phyloP scores from a whole-genome alignment of 2,888 invertebrate species.

The Scelioninae gen. 2 region DNA sequence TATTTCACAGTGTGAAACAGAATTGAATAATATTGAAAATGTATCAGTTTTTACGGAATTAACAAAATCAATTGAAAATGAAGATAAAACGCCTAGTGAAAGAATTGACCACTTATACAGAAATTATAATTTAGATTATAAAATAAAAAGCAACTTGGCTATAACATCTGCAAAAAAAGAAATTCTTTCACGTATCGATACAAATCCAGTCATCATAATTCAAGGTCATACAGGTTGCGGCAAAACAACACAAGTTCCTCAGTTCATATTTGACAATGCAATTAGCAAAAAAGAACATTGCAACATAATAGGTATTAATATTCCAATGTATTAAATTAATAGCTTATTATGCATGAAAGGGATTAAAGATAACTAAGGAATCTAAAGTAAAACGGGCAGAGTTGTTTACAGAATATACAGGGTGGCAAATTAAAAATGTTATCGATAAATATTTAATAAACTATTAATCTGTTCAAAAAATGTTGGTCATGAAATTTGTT shows the following conservation, averaged over 20 bases:
- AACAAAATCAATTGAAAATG: neutral
- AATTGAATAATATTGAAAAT: neutral
- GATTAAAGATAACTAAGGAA: no score
- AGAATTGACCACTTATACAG: slow-evolving; percentile 64
- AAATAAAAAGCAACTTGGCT: slow-evolving; percentile 63
- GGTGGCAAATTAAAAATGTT: no score
- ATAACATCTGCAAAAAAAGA: slow-evolving; percentile 73
- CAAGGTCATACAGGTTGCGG: slow-evolving; percentile 97
- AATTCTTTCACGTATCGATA: slow-evolving; percentile 82
- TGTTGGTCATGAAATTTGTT: no score
- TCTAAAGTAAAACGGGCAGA: no score
- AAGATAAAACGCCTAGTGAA: neutral
- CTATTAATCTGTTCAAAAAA: no score
- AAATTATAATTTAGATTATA: slow-evolving; percentile 69
- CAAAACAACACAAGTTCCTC: slow-evolving; percentile 85
- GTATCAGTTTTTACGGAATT: slow-evolving; percentile 1
- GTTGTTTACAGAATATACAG: no score
- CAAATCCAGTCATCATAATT: slow-evolving; percentile 87
- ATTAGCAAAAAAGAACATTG: slow-evolving; percentile 39
- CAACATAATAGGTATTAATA: slow-evolving; percentile 44
- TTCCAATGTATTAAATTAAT: neutral
- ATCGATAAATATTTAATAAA: no score
- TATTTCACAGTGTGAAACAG: no score
- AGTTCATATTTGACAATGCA: slow-evolving; percentile 46
- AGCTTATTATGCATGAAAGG: no score